Conservation (phyloP, 2,888 invertebrate species). For the Frankliniella intonsa region DNA sequence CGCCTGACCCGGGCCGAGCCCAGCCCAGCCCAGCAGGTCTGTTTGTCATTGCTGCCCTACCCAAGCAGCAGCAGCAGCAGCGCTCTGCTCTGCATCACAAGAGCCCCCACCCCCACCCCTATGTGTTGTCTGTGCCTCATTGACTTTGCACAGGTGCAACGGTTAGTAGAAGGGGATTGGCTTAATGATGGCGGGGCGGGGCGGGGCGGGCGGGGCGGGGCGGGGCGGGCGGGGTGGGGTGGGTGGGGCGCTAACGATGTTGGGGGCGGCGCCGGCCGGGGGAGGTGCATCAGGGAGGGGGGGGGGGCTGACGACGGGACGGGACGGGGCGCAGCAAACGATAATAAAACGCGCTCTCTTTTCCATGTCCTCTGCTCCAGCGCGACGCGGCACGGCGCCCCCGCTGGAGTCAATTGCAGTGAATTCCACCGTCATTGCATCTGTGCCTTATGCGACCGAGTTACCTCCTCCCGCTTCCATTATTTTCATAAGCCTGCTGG, state of each 20-base stretch:
- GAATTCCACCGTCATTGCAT: no score
- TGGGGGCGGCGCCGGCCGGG: background rate
- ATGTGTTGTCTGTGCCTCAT: background rate
- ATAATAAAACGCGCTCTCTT: background rate
- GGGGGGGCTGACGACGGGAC: background rate
- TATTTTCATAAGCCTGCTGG: no score
- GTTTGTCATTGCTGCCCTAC: no score
- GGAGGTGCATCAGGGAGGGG: background rate
- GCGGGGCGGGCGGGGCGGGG: background rate
- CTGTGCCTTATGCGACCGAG: no score
- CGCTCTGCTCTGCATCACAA: background rate
- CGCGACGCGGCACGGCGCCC: background rate
- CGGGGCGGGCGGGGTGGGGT: background rate
- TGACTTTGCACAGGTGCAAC: constrained; percentile 16
- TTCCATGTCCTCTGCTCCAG: no score
- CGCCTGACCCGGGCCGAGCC: no score
- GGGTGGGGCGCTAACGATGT: background rate
- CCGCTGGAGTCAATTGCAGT: no score
- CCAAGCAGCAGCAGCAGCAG: background rate
- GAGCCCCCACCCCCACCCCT: background rate
- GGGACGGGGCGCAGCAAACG: background rate
- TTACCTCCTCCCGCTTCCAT: no score
- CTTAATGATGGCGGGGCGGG: background rate
- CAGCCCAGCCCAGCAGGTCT: no score
- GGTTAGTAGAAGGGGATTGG: background rate